Percentiles rank a stretch among this genome's conserved stretches.
Conservation (phyloP, 1,140 invertebrate species). For the Achroia grisella region DNA sequence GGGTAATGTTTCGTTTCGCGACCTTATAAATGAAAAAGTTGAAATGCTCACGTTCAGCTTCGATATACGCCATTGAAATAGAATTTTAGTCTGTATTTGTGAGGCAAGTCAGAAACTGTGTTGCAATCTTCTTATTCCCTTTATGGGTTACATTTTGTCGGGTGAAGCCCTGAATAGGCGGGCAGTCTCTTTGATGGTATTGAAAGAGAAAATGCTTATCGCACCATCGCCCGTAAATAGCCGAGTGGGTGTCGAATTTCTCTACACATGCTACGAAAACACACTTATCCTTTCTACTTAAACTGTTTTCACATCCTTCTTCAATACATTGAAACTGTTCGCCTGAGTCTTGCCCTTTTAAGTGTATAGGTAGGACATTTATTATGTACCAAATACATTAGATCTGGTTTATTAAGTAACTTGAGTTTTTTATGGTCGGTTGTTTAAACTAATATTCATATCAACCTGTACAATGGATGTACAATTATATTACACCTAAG, state of each 20-base stretch:
- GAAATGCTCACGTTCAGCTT: conserved; percentile 10
- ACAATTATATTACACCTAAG: too few species aligned
- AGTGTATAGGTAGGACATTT: conserved; percentile 20
- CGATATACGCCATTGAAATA: conserved; percentile 16
- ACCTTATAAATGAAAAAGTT: conserved; percentile 29
- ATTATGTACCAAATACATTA: conserved; percentile 20
- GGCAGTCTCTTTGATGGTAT: conserved; percentile 63
- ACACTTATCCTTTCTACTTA: conserved; percentile 65
- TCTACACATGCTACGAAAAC: conserved; percentile 56
- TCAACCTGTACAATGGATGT: too few species aligned
- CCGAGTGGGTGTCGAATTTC: conserved; percentile 58
- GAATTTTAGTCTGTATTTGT: conserved; percentile 26
- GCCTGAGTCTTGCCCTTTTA: conserved; percentile 35
- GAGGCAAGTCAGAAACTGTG: conserved; percentile 25
- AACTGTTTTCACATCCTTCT: conserved; percentile 51
- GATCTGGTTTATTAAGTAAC: not conserved
- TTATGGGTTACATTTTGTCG: conserved; percentile 58
- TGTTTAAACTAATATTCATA: too few species aligned
- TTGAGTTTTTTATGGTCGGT: too few species aligned
- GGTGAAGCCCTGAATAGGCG: conserved; percentile 48
- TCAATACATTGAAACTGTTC: conserved; percentile 50
- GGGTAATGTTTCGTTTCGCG: conserved; percentile 35
- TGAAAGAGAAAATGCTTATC: conserved; percentile 68
- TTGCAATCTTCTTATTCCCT: conserved; percentile 38
- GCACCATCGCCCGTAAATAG: conserved; percentile 63